Base-by-base conservation (phyloP, 2,888 invertebrate genomes). In the Alcis repandata region DNA sequence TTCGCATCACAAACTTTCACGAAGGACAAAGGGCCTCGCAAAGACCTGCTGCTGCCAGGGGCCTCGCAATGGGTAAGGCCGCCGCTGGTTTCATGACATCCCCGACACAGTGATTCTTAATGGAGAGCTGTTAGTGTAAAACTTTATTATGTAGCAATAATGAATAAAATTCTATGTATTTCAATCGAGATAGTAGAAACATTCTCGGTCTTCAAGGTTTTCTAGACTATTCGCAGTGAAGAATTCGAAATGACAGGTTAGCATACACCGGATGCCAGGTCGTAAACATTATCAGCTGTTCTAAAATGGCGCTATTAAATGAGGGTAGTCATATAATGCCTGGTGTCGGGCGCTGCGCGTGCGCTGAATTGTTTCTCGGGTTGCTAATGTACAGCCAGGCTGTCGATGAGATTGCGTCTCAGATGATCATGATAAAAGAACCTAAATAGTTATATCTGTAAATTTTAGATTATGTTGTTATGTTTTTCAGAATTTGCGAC, bases 331-430 rank as follows among this genome's bases (percentile, higher is more conserved):
- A 80, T 79, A 81, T 73, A 63, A 59, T 59, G 48, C 6, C 71
- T 61, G 80, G 85, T 82, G 83, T 86, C 85, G 66, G 71, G 73
- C 87, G 67, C 76, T 71, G 85, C 89, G 83, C 90, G 89, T 89
- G 89, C 87, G 79, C 72, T 54, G 67, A 67, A 73, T 79, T 66
- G 53, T 10, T 68, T 43, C 63, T 72, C 70, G 36, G 17, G 64
- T 71, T 72, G 53, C 71, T 68, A 69, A 70, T 67, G 57, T 48
- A 17, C 32, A 48, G 32, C 41, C 59, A 13, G 41, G 22, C 8
- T 20, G 41, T 9, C 19, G 27, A 20, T 49, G 49, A 48, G 58
- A 58, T 51, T 36, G 9, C 17, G 53, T 46, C 52, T 64, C 59
- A 59, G 33, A 64, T 56, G 64, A 36, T 59, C 32, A 46, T 40